Percentiles rank a stretch among this genome's conserved stretches.
Evolutionary conservation across 1,140 invertebrate genomes (phyloP).

Genomic region (Anastrepha obliqua): DNA sequence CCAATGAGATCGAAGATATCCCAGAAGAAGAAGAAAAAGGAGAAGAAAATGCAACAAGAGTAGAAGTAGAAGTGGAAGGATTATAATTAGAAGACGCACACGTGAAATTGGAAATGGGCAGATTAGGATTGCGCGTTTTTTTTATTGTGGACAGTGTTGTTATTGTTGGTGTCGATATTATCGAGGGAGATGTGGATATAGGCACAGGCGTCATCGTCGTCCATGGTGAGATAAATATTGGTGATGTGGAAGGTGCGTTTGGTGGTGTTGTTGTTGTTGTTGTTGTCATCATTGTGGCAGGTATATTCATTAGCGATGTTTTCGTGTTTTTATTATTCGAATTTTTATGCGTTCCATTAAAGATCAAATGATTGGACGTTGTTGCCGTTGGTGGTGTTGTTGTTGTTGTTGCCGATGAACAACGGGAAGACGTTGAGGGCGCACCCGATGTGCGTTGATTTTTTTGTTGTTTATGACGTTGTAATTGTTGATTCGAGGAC

Average conservation of each 20-base stretch:
- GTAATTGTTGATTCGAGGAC: conserved; percentile 30
- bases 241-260: not conserved
- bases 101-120: not conserved
- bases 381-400: conserved; percentile 21
- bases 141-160: not conserved
- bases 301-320: conserved; percentile 20
- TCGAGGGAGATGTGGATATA: not conserved
- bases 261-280: conserved; percentile 43
- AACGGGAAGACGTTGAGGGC: not conserved
- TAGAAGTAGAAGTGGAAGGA: not conserved
- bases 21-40: not conserved
- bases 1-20: not conserved
- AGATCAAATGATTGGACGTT: not conserved
- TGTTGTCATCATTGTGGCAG: conserved; percentile 13
- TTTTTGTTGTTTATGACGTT: conserved; percentile 58
- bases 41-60: not conserved
- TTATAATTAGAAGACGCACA: conserved; percentile 16
- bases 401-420: conserved; percentile 50
- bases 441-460: conserved; percentile 46
- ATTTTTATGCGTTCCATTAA: conserved; percentile 46
- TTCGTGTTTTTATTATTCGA: conserved; percentile 49
- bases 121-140: not conserved
- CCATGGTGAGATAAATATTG: not conserved
- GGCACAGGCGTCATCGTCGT: not conserved
- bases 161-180: conserved; percentile 41